Evolutionary conservation across 2,113 vertebrate genomes (phyloP), one percentile per base, ranked within the genome.

Genomic region (Aspidoscelis tigris): DNA sequence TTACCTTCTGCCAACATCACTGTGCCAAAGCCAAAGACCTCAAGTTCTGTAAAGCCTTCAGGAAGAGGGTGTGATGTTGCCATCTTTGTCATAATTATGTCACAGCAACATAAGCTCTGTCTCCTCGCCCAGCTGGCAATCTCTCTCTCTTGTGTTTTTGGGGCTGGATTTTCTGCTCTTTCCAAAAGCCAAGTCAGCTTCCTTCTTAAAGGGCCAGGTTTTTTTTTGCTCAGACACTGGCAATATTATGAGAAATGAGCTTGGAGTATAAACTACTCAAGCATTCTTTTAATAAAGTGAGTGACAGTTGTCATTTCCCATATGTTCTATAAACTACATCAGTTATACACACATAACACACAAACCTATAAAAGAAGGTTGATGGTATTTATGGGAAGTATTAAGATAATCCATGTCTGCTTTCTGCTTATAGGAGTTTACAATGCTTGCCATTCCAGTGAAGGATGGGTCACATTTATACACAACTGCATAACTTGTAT

Each of bases 1-100:
- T 97, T 93, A 97, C 96, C 97, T 90, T 95, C 96, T 39, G 96
- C 90, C 16, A 97, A 95, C 73, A 97, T 95, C 80, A 94, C 94
- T 0, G 94, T 94, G 6, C 96, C 96, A 76, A 97, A 96, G 14
- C 95, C 76, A 93, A 95, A 96, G 93, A 97, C 96, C 68, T 96
- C 97, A 44, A 97, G 94, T 7, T 97, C 97, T 61, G 89, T 88
- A 80, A 97, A 97, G 64, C 97, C 96, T 78, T 96, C 89, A 43
- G 97, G 96, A 90, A 97, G 91, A 14, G 93, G 65, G 43, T 95
- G 84, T 0, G 93, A 84, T 75, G 92, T 93, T 70, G 95, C 92
- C 94, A 96, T 97, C 83, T 82, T 83, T 88, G 55, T 71, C 4
- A 4, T 3, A 18, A 21, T 58, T 58, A 83, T 33, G 39, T 39